phyloP scores from a whole-genome alignment of 2,888 invertebrate genomes.

The Tethea ocularis region DNA sequence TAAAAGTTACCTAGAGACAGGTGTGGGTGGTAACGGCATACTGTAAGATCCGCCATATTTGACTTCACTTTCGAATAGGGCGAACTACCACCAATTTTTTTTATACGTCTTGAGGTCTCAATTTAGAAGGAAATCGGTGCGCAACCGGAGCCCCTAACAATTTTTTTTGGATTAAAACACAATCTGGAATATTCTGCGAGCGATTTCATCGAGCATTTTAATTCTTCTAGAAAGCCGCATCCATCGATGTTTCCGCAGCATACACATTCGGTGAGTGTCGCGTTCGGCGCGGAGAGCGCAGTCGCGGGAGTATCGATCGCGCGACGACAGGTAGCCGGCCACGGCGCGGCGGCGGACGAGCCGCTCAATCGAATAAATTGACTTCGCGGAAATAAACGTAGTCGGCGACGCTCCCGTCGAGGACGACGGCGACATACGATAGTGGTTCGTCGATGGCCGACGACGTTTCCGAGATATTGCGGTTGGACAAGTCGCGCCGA shows the following conservation, averaged over 20 bases:
- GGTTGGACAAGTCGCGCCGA: neutral
- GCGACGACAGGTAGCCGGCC: slow-evolving; percentile 1
- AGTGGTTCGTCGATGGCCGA: slow-evolving; percentile 1
- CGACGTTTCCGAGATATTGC: neutral
- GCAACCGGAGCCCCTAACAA: too few relatives aligned
- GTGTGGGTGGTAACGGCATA: too few relatives aligned
- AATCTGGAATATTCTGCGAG: neutral
- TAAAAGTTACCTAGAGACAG: too few relatives aligned
- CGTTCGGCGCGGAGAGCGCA: slow-evolving; percentile 35
- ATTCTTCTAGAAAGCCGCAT: slow-evolving; percentile 8
- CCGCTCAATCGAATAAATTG: neutral
- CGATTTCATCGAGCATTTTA: neutral
- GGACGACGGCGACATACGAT: neutral
- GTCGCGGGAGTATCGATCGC: slow-evolving; percentile 52
- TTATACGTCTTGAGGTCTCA: too few relatives aligned
- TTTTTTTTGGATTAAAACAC: too few relatives aligned
- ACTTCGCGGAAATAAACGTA: neutral
- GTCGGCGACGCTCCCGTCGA: neutral
- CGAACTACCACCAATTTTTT: too few relatives aligned
- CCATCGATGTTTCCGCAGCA: slow-evolving; percentile 5
- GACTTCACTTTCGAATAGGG: too few relatives aligned
- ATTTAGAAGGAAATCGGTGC: too few relatives aligned
- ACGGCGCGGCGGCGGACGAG: slow-evolving; percentile 6
- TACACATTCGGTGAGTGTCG: neutral
- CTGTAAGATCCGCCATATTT: too few relatives aligned